These are phyloP conservation scores for Periparus ater DNA, from an alignment of 2,797 vertebrate species.

Conservation along the genomic window DNA sequence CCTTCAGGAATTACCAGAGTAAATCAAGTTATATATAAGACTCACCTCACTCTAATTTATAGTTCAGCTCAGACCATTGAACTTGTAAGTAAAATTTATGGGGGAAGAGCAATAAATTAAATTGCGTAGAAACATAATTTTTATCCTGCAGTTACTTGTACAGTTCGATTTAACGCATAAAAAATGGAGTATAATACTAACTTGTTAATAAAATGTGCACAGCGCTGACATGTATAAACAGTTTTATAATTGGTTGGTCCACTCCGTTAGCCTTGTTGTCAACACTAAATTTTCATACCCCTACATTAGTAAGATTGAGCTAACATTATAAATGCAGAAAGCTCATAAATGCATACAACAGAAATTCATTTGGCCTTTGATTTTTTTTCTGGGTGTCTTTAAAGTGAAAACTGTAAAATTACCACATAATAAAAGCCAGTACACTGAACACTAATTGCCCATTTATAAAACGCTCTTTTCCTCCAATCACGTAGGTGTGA, in stretches of 20 bases:
- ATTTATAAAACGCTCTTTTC: slow-evolving; percentile 70
- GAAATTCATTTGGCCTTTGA: slow-evolving; percentile 74
- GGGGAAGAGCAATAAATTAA: slow-evolving; percentile 79
- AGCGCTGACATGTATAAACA: slow-evolving; percentile 79
- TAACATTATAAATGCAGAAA: slow-evolving; percentile 76
- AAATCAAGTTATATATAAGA: slow-evolving; percentile 64
- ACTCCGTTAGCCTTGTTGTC: slow-evolving; percentile 77
- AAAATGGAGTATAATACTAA: slow-evolving; percentile 75
- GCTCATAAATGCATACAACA: slow-evolving; percentile 75
- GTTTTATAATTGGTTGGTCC: slow-evolving; percentile 73
- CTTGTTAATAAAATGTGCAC: slow-evolving; percentile 79
- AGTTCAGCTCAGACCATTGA: slow-evolving; percentile 72
- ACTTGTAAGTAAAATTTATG: slow-evolving; percentile 78
- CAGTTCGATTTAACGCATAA: slow-evolving; percentile 73
- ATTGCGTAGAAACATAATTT: slow-evolving; percentile 74
- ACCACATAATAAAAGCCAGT: slow-evolving; percentile 79
- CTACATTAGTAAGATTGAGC: slow-evolving; percentile 63
- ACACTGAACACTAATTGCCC: slow-evolving; percentile 77
- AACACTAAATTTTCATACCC: slow-evolving; percentile 77
- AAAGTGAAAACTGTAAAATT: slow-evolving; percentile 82
- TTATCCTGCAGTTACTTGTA: slow-evolving; percentile 67
- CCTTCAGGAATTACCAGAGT: slow-evolving; percentile 59
- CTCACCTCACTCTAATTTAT: slow-evolving; percentile 72
- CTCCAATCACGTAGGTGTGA: slow-evolving; percentile 63
- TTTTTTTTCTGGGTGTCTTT: slow-evolving; percentile 65